Conservation (phyloP, 2,797 vertebrate genomes). For the Luscinia megarhynchos region DNA sequence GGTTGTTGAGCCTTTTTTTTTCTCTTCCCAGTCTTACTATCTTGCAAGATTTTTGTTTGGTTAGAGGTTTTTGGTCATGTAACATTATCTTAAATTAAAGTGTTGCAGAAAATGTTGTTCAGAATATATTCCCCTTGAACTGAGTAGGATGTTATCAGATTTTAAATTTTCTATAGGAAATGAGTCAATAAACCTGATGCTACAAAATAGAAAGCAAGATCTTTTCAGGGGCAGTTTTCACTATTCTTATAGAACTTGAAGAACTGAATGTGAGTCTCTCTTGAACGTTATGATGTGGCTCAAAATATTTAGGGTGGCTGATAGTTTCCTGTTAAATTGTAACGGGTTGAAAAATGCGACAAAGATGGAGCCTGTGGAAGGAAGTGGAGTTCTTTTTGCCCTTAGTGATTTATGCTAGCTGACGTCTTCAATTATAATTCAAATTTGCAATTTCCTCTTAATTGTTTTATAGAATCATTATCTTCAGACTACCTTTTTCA, state of each 20-base stretch:
- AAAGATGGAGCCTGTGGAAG: neutral
- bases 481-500: neutral
- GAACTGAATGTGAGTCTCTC: neutral
- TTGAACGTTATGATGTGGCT: neutral
- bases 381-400: neutral
- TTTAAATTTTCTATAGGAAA: conserved; percentile 35
- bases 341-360: neutral
- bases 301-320: neutral
- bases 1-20: neutral
- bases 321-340: neutral
- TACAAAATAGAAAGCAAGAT: neutral
- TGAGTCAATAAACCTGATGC: conserved; percentile 17
- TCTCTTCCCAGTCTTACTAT: neutral
- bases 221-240: neutral
- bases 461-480: neutral
- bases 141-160: conserved; percentile 8
- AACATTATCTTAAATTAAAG: neutral
- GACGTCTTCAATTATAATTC: neutral
- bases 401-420: neutral
- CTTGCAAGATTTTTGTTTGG: neutral
- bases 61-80: neutral
- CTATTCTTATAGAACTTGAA: neutral
- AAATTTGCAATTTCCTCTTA: conserved; percentile 11
- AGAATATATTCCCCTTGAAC: conserved; percentile 14
- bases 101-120: neutral